Percentiles rank a stretch among this genome's conserved stretches.
Conservation (phyloP, 1,140 invertebrate species). For the Monochamus saltuarius region DNA sequence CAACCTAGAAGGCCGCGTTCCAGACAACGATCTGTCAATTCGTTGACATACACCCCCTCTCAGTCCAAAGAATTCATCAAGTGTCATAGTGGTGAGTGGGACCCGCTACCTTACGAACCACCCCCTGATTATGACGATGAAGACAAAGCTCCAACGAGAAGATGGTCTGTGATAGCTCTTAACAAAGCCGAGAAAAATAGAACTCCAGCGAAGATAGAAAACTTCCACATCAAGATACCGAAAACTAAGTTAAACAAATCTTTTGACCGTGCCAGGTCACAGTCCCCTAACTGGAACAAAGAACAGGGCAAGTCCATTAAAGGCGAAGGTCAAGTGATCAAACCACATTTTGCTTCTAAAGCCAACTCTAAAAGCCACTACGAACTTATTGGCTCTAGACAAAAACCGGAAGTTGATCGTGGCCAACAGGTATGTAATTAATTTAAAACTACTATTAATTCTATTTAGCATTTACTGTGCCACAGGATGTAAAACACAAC, state of each 20-base stretch:
- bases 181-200: conserved; percentile 21
- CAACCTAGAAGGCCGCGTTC: conserved; percentile 35
- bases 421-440: conserved; percentile 43
- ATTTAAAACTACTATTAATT: conserved; percentile 5
- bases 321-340: conserved; percentile 29
- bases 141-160: conserved; percentile 26
- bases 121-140: conserved; percentile 48
- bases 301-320: conserved; percentile 32
- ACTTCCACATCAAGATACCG: conserved; percentile 46
- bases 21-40: conserved; percentile 34
- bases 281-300: conserved; percentile 47
- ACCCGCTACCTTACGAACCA: conserved; percentile 46
- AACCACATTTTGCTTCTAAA: conserved; percentile 32
- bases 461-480: conserved; percentile 6
- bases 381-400: conserved; percentile 40
- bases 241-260: conserved; percentile 43
- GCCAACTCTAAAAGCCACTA: conserved; percentile 46
- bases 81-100: conserved; percentile 39
- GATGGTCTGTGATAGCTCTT: conserved; percentile 46
- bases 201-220: conserved; percentile 36
- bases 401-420: conserved; percentile 45
- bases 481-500: too few species aligned
- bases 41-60: conserved; percentile 26
- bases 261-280: conserved; percentile 43
- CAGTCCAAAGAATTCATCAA: conserved; percentile 42